Percentiles rank a stretch among this genome's conserved stretches.
phyloP scores from a whole-genome alignment of 2,797 vertebrate species.

The Propithecus perrieri region DNA sequence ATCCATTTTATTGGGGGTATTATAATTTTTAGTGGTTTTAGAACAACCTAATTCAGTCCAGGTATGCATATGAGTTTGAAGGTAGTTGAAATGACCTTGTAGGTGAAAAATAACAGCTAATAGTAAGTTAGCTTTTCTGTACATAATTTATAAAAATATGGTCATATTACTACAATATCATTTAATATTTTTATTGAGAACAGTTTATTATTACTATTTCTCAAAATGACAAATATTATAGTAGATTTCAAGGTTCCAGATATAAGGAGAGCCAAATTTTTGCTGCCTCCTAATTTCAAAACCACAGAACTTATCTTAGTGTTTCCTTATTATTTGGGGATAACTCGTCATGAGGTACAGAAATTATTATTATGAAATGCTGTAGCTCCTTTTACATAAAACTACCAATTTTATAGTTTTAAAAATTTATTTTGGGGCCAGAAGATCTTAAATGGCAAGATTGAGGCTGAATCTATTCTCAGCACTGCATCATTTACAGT shows the following conservation, averaged over 20 bases:
- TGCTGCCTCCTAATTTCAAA: slow-evolving; percentile 21
- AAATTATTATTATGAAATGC: neutral
- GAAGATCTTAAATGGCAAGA: neutral
- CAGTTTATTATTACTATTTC: neutral
- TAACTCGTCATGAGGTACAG: neutral
- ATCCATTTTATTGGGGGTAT: neutral
- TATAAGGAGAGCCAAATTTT: neutral
- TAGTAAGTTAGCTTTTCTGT: neutral
- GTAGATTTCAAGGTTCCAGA: neutral
- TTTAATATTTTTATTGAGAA: slow-evolving; percentile 2
- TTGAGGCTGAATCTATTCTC: neutral
- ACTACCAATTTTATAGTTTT: neutral
- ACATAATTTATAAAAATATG: neutral
- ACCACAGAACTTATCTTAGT: neutral
- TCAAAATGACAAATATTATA: neutral
- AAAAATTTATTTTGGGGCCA: neutral
- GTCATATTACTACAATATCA: neutral
- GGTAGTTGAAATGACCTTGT: neutral
- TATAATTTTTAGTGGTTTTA: neutral
- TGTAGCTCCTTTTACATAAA: neutral
- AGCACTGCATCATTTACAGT: neutral
- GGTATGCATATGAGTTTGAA: neutral
- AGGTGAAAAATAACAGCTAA: neutral
- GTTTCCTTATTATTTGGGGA: neutral
- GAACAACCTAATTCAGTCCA: neutral